Evolutionary conservation across 2,797 vertebrate genomes (phyloP).

Genomic region (Hydrocynus forskahlii): DNA sequence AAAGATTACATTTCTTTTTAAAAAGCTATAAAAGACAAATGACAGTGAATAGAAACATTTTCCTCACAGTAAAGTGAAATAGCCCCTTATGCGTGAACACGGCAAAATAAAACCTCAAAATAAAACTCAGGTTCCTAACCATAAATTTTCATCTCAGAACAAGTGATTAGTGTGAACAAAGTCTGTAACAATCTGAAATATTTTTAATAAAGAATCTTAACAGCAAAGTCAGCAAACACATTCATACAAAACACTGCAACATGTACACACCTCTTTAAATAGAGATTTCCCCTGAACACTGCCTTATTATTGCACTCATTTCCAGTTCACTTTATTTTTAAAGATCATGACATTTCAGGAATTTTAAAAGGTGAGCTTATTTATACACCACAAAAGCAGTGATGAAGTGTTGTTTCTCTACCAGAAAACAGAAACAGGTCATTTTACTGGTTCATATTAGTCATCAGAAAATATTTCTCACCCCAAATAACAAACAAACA

Average conservation of each 20-base stretch:
- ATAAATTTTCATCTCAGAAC: neutral
- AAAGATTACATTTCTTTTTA: no score
- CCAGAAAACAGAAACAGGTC: neutral
- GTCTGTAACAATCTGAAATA: neutral
- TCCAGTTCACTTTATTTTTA: conserved; percentile 16
- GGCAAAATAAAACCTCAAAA: no score
- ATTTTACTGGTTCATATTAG: conserved; percentile 30
- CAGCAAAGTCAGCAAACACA: conserved; percentile 29
- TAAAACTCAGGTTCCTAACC: no score
- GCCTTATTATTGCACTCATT: conserved; percentile 72
- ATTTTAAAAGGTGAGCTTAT: conserved; percentile 24
- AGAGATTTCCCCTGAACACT: conserved; percentile 63
- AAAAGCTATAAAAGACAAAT: no score
- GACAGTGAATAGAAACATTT: no score
- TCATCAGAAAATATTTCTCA: conserved; percentile 59
- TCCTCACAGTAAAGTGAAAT: no score
- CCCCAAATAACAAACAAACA: neutral
- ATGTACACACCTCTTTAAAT: conserved; percentile 40
- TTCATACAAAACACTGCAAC: conserved; percentile 45
- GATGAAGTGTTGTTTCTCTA: neutral
- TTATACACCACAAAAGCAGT: conserved; percentile 20
- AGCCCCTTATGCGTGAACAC: no score
- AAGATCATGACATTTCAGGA: conserved; percentile 44
- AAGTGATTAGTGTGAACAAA: neutral
- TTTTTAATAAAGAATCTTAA: conserved; percentile 44